Percentiles rank a stretch among this genome's conserved stretches.
These are phyloP conservation scores for Ochropacha duplaris DNA, from an alignment of 2,888 invertebrate species.

Conservation along the genomic window DNA sequence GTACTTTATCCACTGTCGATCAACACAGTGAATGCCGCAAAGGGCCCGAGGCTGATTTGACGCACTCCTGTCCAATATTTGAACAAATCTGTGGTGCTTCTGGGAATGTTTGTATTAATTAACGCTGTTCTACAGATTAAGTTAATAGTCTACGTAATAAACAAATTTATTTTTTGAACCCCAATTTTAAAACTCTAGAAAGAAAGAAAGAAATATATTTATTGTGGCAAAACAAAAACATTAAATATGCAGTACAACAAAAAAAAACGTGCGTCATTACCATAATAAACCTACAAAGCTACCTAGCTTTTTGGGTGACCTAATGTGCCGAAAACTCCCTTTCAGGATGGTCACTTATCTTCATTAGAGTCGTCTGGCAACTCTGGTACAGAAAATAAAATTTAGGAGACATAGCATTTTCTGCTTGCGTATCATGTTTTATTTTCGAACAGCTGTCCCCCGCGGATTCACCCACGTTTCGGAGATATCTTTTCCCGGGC, in stretches of 20 bases:
- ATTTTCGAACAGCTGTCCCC: too few species aligned
- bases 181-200: too few species aligned
- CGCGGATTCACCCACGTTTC: too few species aligned
- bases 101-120: background rate
- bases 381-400: background rate
- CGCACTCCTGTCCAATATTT: background rate
- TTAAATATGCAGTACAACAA: too few species aligned
- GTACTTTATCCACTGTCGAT: background rate
- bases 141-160: background rate
- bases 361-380: background rate
- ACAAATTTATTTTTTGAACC: background rate
- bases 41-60: background rate
- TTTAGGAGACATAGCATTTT: background rate
- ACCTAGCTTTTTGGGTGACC: background rate
- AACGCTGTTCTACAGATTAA: background rate
- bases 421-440: background rate
- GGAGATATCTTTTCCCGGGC: too few species aligned
- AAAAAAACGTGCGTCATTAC: too few species aligned
- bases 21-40: background rate
- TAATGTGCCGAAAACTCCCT: background rate
- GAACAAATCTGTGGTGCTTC: background rate
- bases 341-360: background rate
- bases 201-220: too few species aligned
- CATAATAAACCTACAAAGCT: background rate
- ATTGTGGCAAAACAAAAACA: too few species aligned